These are phyloP conservation scores for Acanthosoma haemorrhoidale DNA, from an alignment of 2,888 invertebrate species.

Conservation along the genomic window DNA sequence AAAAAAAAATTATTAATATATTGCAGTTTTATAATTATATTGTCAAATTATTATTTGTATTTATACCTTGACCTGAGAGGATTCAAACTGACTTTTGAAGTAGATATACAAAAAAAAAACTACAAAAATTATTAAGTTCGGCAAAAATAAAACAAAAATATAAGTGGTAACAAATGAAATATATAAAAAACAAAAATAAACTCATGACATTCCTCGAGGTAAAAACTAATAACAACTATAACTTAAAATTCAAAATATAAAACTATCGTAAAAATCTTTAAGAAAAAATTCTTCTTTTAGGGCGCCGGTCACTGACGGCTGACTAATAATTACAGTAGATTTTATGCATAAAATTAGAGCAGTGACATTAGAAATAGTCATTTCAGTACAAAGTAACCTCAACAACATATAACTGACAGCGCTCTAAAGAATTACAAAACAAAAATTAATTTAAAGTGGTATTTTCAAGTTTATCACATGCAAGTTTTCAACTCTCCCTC, in stretches of 20 bases:
- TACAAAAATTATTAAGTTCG: background rate
- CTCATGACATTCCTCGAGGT: constrained; percentile 7
- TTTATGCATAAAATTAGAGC: too few relatives aligned
- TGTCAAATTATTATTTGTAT: constrained; percentile 1
- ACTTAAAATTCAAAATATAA: background rate
- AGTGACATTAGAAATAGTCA: background rate
- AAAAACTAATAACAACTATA: constrained; percentile 14
- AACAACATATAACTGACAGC: background rate
- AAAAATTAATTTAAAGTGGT: constrained; percentile 14
- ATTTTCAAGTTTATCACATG: constrained; percentile 17
- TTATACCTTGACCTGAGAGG: constrained; percentile 13
- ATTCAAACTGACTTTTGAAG: background rate
- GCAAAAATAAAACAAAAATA: constrained; percentile 16
- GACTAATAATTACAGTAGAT: too few relatives aligned
- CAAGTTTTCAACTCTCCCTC: background rate
- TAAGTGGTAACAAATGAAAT: constrained; percentile 26
- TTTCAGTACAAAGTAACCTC: background rate
- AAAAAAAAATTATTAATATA: background rate
- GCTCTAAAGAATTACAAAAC: constrained; percentile 6
- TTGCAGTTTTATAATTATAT: background rate
- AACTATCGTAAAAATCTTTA: constrained; percentile 18
- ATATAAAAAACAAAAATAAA: constrained; percentile 22
- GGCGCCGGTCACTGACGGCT: background rate
- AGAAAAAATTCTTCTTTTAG: constrained; percentile 11
- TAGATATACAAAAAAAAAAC: background rate